Evolutionary conservation across 2,888 invertebrate species (phyloP).

Genomic region (Leptinotarsa tumamoca): DNA sequence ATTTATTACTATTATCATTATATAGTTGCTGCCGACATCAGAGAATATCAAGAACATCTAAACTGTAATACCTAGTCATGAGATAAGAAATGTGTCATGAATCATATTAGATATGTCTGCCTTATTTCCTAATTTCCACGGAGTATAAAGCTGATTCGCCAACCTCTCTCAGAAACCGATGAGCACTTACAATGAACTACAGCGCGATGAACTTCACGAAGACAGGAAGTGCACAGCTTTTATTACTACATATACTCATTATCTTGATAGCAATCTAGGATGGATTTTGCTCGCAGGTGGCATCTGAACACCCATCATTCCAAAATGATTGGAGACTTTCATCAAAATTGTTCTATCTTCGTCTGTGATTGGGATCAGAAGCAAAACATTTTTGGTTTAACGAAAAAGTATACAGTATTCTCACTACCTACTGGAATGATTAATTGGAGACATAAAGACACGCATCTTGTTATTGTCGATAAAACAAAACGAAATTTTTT

Average conservation of each 20-base stretch:
- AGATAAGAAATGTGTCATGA: not conserved
- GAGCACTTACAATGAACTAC: not conserved
- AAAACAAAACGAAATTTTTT: too few relatives aligned
- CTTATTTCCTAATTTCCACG: too few relatives aligned
- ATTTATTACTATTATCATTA: too few relatives aligned
- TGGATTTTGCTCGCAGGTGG: not conserved
- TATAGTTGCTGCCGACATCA: too few relatives aligned
- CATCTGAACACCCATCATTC: not conserved
- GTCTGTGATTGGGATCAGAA: too few relatives aligned
- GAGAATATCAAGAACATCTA: too few relatives aligned
- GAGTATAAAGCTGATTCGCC: not conserved
- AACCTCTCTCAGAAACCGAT: not conserved
- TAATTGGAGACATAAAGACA: too few relatives aligned
- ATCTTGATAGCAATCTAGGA: constrained; percentile 10
- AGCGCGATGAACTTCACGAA: constrained; percentile 1
- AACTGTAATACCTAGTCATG: too few relatives aligned
- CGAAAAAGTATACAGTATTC: too few relatives aligned
- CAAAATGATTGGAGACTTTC: not conserved
- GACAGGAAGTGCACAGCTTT: constrained; percentile 8
- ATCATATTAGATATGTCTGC: not conserved
- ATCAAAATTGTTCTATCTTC: not conserved
- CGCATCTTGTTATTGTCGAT: too few relatives aligned
- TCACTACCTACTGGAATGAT: too few relatives aligned
- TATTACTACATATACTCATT: not conserved
- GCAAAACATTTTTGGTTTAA: too few relatives aligned